Conservation (phyloP, 2,113 vertebrate species). For the Oenanthe melanoleuca region DNA sequence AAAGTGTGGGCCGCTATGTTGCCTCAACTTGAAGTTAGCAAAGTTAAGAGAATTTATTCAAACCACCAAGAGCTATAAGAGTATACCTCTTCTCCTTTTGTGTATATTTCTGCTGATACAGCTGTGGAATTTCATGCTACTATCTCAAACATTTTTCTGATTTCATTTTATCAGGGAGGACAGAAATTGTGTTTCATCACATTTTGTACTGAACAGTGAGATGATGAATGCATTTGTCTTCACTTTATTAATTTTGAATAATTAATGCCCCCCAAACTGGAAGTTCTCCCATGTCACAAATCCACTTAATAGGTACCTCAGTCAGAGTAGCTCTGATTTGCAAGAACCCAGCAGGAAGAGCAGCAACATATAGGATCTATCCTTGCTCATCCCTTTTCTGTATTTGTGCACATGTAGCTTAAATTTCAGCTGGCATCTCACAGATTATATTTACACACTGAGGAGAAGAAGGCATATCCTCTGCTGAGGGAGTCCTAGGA, state of each 20-base stretch:
- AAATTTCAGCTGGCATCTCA: neutral
- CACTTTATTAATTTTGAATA: neutral
- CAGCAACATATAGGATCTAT: neutral
- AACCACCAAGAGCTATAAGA: neutral
- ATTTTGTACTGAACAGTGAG: neutral
- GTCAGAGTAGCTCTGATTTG: neutral
- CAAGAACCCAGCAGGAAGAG: neutral
- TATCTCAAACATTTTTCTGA: neutral
- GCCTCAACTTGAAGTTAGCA: neutral
- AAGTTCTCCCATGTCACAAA: slow-evolving; percentile 18
- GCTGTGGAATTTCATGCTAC: neutral
- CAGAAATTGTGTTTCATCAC: neutral
- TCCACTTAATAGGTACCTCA: neutral
- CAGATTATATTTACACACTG: neutral
- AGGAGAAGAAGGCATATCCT: neutral
- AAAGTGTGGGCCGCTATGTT: neutral
- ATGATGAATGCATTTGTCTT: neutral
- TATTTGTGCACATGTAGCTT: neutral
- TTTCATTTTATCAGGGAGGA: neutral
- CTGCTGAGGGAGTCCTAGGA: neutral
- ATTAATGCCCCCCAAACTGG: neutral
- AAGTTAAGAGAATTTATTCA: neutral
- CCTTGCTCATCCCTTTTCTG: neutral
- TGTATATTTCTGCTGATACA: neutral
- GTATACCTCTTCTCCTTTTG: accelerated